These are phyloP conservation scores for Siphlonurus alternatus DNA, from an alignment of 2,888 invertebrate genomes.

Conservation along the genomic window DNA sequence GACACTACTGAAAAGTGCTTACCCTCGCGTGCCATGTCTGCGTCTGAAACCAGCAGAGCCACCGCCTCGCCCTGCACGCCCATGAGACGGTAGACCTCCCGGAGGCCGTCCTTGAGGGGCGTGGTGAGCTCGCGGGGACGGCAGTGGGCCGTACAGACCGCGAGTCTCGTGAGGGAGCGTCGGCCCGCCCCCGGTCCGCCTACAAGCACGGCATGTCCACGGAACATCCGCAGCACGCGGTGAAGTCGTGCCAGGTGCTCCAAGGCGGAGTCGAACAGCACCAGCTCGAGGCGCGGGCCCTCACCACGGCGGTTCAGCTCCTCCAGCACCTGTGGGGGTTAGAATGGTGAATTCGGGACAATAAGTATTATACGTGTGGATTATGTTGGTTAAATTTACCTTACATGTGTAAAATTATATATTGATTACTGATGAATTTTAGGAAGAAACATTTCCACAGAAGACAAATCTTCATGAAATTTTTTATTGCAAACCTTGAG, in stretches of 20 bases:
- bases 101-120: background rate
- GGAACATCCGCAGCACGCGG: constrained; percentile 62
- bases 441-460: constrained; percentile 3
- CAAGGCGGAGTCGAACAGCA: constrained; percentile 80
- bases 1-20: too few relatives aligned
- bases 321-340: constrained; percentile 60
- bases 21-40: too few relatives aligned
- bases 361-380: too few relatives aligned
- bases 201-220: constrained; percentile 69
- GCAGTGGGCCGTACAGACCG: constrained; percentile 57
- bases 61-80: background rate
- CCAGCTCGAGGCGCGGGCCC: constrained; percentile 51
- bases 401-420: background rate
- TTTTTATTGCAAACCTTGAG: too few relatives aligned
- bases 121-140: constrained; percentile 7
- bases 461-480: too few relatives aligned
- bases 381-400: background rate
- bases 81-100: background rate
- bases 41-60: background rate
- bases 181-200: constrained; percentile 87
- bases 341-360: too few relatives aligned
- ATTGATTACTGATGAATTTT: background rate
- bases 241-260: constrained; percentile 82
- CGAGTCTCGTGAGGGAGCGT: constrained; percentile 58
- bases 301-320: constrained; percentile 56